Percentiles rank a stretch among this genome's conserved stretches.
phyloP scores from a whole-genome alignment of 2,113 vertebrate species.

The Vimba vimba region DNA sequence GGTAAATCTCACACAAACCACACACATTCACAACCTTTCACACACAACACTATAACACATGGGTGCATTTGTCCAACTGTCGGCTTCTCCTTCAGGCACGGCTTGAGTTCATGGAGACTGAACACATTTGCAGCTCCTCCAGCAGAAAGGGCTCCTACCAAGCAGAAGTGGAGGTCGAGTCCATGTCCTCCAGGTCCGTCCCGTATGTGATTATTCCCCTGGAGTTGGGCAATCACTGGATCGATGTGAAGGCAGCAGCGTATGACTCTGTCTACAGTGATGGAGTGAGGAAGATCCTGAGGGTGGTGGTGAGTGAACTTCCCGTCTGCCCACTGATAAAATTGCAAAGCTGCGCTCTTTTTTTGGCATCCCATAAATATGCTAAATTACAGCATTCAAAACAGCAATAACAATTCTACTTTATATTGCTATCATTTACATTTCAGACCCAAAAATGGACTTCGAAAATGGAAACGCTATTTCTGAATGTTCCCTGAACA shows the following conservation, averaged over 20 bases:
- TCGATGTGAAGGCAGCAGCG: conserved; percentile 71
- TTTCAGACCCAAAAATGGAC: too few relatives aligned
- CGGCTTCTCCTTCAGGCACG: conserved; percentile 66
- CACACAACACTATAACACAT: too few relatives aligned
- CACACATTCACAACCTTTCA: too few relatives aligned
- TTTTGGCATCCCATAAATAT: too few relatives aligned
- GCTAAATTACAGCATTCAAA: too few relatives aligned
- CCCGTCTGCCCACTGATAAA: not conserved
- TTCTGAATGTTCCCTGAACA: too few relatives aligned
- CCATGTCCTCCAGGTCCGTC: conserved; percentile 65
- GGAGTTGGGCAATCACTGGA: conserved; percentile 67
- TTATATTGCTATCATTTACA: too few relatives aligned
- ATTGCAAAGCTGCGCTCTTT: not conserved
- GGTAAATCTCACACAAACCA: too few relatives aligned
- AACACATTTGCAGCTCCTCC: conserved; percentile 78
- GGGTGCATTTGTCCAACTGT: too few relatives aligned
- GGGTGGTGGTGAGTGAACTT: conserved; percentile 54
- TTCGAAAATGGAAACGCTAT: too few relatives aligned
- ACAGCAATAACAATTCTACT: too few relatives aligned
- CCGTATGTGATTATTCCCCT: conserved; percentile 80
- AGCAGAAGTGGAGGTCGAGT: conserved; percentile 51
- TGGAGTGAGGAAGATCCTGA: conserved; percentile 51
- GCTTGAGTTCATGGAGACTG: conserved; percentile 77
- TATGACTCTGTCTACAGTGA: conserved; percentile 28
- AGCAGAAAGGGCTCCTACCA: conserved; percentile 68